Percentiles rank a stretch among this genome's conserved stretches.
phyloP scores from a whole-genome alignment of 1,140 invertebrate genomes.

The Eurytemora carolleeae region DNA sequence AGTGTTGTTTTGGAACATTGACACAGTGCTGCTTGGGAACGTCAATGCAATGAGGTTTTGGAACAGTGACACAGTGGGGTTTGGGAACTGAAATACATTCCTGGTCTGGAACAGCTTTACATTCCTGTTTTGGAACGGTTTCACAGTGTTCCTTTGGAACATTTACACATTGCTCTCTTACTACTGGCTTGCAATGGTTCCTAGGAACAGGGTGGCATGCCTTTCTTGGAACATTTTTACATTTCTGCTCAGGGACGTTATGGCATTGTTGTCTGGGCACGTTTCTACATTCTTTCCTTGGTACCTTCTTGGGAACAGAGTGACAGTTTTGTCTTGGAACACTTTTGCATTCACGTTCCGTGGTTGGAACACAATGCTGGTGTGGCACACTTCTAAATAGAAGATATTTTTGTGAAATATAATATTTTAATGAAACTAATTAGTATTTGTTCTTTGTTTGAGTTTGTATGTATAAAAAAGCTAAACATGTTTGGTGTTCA shows the following conservation, averaged over 20 bases:
- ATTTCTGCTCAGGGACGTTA: slow-evolving; percentile 3
- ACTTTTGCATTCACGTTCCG: neutral
- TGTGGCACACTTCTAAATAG: slow-evolving; percentile 2
- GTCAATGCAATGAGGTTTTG: slow-evolving; percentile 1
- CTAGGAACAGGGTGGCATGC: too few species aligned
- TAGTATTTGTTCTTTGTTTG: too few species aligned
- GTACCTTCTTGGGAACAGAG: slow-evolving; percentile 4
- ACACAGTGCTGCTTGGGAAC: neutral
- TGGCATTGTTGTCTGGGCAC: slow-evolving; percentile 5
- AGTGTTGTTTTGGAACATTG: slow-evolving; percentile 8
- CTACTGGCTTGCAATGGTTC: neutral
- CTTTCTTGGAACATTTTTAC: slow-evolving; percentile 1
- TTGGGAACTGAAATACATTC: slow-evolving; percentile 5
- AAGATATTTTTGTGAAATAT: too few species aligned
- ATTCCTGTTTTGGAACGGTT: neutral
- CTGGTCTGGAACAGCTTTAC: slow-evolving; percentile 1
- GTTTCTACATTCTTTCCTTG: slow-evolving; percentile 1
- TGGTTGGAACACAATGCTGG: neutral
- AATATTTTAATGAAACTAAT: too few species aligned
- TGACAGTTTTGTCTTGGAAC: slow-evolving; percentile 13
- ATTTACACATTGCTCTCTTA: slow-evolving; percentile 4
- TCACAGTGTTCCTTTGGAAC: slow-evolving; percentile 1
- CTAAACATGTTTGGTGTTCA: too few species aligned
- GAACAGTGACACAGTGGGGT: neutral
- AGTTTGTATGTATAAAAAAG: too few species aligned